phyloP scores from a whole-genome alignment of 2,113 vertebrate genomes.

The Peromyscus leucopus region DNA sequence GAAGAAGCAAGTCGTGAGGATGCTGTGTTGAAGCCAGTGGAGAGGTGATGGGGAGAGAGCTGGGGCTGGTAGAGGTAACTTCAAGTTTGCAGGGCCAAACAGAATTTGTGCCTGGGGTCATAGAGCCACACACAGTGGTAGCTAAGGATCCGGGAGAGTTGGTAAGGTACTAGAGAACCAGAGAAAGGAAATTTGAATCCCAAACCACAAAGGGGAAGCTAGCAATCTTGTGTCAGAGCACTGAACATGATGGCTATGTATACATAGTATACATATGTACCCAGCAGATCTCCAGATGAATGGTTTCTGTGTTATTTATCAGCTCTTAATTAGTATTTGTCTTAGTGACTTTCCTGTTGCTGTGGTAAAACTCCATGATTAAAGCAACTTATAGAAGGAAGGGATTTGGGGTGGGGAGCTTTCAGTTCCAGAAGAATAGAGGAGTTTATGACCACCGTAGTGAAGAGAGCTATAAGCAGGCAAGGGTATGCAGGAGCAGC shows the following conservation, averaged over 20 bases:
- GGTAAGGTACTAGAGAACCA: neutral
- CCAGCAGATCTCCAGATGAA: neutral
- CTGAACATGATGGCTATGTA: accelerated
- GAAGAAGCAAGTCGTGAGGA: neutral
- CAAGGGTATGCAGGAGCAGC: neutral
- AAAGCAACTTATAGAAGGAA: neutral
- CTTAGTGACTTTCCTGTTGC: neutral
- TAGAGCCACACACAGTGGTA: neutral
- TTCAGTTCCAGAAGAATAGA: neutral
- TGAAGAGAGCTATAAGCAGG: neutral
- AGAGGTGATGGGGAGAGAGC: neutral
- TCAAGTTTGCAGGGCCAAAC: no score
- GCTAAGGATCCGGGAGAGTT: neutral
- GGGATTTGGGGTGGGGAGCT: neutral
- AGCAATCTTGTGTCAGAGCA: neutral
- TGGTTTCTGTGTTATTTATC: neutral
- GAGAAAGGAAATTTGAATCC: neutral
- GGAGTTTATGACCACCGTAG: no score
- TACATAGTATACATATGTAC: no score
- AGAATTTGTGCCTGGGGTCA: neutral
- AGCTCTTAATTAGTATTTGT: neutral
- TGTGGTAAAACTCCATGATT: neutral
- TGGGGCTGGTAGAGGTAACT: accelerated
- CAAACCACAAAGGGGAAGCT: neutral
- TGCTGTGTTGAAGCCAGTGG: neutral